phyloP scores from a whole-genome alignment of 2,797 vertebrate genomes.

The Gymnothorax javanicus region DNA sequence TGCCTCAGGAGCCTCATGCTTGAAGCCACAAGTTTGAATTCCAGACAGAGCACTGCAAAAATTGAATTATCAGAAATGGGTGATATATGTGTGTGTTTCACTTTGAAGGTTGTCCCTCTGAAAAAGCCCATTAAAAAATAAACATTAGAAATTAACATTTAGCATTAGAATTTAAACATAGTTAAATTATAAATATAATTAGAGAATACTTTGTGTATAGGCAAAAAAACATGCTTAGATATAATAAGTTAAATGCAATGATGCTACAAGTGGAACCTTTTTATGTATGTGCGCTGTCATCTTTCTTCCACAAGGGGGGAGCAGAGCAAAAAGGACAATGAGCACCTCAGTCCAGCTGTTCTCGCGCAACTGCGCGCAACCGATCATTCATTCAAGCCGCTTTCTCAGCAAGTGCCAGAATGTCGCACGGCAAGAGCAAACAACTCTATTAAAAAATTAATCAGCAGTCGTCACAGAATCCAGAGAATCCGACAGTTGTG shows the following conservation, averaged over 20 bases:
- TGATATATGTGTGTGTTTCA: background rate
- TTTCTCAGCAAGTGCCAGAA: background rate
- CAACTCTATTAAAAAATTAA: constrained; percentile 23
- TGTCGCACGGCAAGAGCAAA: constrained; percentile 18
- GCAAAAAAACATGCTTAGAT: background rate
- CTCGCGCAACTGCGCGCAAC: background rate
- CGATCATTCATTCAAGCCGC: constrained; percentile 16
- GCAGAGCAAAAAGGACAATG: background rate
- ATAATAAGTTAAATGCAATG: background rate
- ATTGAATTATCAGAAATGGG: background rate
- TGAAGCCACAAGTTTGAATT: background rate
- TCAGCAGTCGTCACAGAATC: background rate
- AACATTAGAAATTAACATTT: too few species aligned
- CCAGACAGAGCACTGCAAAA: background rate
- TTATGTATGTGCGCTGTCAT: background rate
- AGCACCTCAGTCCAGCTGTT: background rate
- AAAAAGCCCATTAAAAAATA: too few species aligned
- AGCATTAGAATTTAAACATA: too few species aligned
- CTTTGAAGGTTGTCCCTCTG: too few species aligned
- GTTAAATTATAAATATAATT: too few species aligned
- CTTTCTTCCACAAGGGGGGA: constrained; percentile 16
- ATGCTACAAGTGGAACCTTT: background rate
- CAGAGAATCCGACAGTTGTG: background rate
- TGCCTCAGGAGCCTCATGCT: background rate
- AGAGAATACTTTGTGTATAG: too few species aligned